Evolutionary conservation across 2,888 invertebrate genomes (phyloP), one percentile per base, ranked within the genome.

Genomic region (Pilophorus perplexus): DNA sequence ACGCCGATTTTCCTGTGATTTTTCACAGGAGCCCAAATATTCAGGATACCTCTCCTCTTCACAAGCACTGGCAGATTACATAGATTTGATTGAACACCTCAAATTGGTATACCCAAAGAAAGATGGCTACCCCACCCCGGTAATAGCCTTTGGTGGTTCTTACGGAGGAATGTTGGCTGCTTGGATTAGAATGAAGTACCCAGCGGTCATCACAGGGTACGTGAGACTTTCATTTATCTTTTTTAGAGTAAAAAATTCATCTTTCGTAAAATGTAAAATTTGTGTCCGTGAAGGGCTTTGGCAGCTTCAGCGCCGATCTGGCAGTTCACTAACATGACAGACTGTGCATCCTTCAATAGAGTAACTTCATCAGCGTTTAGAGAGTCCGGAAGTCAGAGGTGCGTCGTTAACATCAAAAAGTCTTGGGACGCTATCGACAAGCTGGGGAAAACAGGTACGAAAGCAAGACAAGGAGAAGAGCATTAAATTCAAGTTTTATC

Each of bases 101-200:
- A 87, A 85, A 74, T 77, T 79, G 50, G 74, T 74, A 0, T 71
- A 73, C 20, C 73, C 73, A 1, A 72, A 73, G 74, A 48, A 5
- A 22, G 77, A 78, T 1, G 75, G 79, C 64, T 83, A 87, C 73
- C 90, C 93, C 0, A 52, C 28, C 3, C 52, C 52, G 27, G 91
- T 97, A 3, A 86, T 98, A 71, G 89, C 89, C 1, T 84, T 87
- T 75, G 82, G 86, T 74, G 91, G 97, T 0, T 96, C 95, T 0
- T 98, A 99, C 76, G 98, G 98, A 0, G 98, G 98, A 27, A 98
- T 99, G 98, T 78, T 99, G 25, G 83, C 97, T 0, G 90, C 97
- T 0, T 99, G 97, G 90, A 84, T 98, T 74, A 84, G 97, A 37
- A 89, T 95, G 78, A 98, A 97, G 78, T 98, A 97, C 79, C 97